These are phyloP conservation scores for Euproctis similis DNA, from an alignment of 2,888 invertebrate species.

Conservation along the genomic window DNA sequence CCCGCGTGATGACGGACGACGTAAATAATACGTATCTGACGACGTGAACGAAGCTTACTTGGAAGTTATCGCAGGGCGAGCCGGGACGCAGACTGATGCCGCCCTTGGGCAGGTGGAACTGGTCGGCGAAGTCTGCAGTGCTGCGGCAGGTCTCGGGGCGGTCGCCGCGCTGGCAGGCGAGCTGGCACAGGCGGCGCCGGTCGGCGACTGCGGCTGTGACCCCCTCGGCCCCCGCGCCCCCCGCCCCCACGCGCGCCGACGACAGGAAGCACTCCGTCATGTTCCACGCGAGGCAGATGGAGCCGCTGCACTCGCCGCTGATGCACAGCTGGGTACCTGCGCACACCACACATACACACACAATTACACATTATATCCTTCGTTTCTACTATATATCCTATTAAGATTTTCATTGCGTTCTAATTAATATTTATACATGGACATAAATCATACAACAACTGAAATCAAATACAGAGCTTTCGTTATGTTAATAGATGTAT, in stretches of 20 bases:
- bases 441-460: too few species aligned
- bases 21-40: too few species aligned
- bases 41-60: too few species aligned
- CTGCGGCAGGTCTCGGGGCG: conserved; percentile 84
- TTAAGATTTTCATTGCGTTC: too few species aligned
- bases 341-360: conserved; percentile 88
- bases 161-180: conserved; percentile 95
- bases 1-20: too few species aligned
- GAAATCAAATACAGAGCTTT: too few species aligned
- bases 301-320: conserved; percentile 93
- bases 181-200: conserved; percentile 92
- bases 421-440: too few species aligned
- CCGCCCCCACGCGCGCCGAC: conserved; percentile 79
- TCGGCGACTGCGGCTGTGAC: conserved; percentile 78
- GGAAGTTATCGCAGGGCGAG: conserved; percentile 99
- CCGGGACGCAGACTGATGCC: conserved; percentile 94
- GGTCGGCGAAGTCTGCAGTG: conserved; percentile 88
- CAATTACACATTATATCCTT: background rate
- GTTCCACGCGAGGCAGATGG: conserved; percentile 96
- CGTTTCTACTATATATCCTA: background rate
- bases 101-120: conserved; percentile 83
- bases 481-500: too few species aligned
- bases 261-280: conserved; percentile 97
- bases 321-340: conserved; percentile 86
- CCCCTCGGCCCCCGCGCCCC: too few species aligned